These are phyloP conservation scores for Micropterix aruncella DNA, from an alignment of 2,888 invertebrate species.

Conservation along the genomic window DNA sequence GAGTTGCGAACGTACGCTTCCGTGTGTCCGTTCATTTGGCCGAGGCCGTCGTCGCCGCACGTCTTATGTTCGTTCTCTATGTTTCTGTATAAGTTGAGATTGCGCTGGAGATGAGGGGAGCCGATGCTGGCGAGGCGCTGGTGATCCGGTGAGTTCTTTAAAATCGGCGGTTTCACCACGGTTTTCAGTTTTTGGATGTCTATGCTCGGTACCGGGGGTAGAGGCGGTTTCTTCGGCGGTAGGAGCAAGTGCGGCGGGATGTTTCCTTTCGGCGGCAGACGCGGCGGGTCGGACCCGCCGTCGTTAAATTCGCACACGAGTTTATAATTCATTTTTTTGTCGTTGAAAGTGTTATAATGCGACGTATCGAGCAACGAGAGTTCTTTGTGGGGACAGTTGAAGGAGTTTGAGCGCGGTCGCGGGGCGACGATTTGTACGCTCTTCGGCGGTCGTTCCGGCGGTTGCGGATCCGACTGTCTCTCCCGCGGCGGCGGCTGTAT, in stretches of 20 bases:
- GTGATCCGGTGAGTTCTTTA: conserved; percentile 25
- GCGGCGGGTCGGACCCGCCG: conserved; percentile 29
- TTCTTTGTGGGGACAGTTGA: conserved; percentile 32
- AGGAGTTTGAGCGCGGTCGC: conserved; percentile 41
- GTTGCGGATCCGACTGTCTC: conserved; percentile 40
- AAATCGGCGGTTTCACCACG: conserved; percentile 28
- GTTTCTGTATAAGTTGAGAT: conserved; percentile 41
- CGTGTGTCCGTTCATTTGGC: conserved; percentile 3
- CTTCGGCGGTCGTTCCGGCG: conserved; percentile 58
- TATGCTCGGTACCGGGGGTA: conserved; percentile 54
- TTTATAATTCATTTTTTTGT: conserved; percentile 31
- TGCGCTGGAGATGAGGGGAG: conserved; percentile 47
- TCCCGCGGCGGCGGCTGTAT: conserved; percentile 50
- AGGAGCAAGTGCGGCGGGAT: conserved; percentile 38
- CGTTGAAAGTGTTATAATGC: conserved; percentile 33
- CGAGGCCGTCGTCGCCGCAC: conserved; percentile 19
- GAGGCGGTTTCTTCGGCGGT: conserved; percentile 58
- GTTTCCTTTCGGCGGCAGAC: conserved; percentile 37
- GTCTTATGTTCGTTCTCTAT: conserved; percentile 35
- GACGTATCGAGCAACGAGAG: conserved; percentile 23
- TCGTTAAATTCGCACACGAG: conserved; percentile 34
- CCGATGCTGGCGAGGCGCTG: conserved; percentile 46
- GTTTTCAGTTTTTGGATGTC: conserved; percentile 44
- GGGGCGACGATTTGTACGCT: conserved; percentile 34
- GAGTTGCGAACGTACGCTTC: conserved; percentile 14